A percentile compares a stretch with the other conserved stretches of the same genome.
phyloP scores from a whole-genome alignment of 2,888 invertebrate genomes.

The Andrena camellia region DNA sequence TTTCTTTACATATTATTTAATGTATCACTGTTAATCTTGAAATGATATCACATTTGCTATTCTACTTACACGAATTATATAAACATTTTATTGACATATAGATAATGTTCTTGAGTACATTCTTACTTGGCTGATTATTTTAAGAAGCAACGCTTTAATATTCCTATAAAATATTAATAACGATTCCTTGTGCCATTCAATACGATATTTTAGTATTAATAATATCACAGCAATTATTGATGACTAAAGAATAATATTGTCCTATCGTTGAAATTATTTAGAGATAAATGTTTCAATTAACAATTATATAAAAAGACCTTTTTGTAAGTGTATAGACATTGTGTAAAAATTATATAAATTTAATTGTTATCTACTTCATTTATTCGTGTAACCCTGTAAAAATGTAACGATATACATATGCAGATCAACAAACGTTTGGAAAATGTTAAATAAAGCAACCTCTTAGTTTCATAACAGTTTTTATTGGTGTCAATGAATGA shows the following conservation, averaged over 20 bases:
- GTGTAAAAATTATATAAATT: slow-evolving; percentile 75
- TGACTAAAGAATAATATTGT: slow-evolving; percentile 30
- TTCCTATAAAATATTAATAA: slow-evolving; percentile 56
- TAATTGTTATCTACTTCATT: slow-evolving; percentile 66
- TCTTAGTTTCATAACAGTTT: slow-evolving; percentile 76
- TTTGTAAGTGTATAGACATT: slow-evolving; percentile 77
- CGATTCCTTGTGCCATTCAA: slow-evolving; percentile 80
- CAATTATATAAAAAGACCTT: slow-evolving; percentile 62
- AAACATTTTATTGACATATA: slow-evolving; percentile 31
- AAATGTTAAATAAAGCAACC: slow-evolving; percentile 52
- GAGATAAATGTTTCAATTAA: slow-evolving; percentile 55
- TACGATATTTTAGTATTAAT: slow-evolving; percentile 74
- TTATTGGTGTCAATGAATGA: slow-evolving; percentile 79
- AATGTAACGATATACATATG: slow-evolving; percentile 49
- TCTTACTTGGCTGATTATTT: slow-evolving; percentile 39
- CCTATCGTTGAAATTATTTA: slow-evolving; percentile 46
- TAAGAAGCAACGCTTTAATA: slow-evolving; percentile 43
- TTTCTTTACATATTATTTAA: slow-evolving; percentile 34
- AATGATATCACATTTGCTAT: slow-evolving; percentile 23
- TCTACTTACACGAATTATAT: slow-evolving; percentile 9
- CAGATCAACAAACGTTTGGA: slow-evolving; percentile 29
- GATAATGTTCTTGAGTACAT: slow-evolving; percentile 23
- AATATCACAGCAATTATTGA: slow-evolving; percentile 53
- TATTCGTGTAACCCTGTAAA: slow-evolving; percentile 54
- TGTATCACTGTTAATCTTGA: slow-evolving; percentile 16